These are phyloP conservation scores for Spea multiplicata DNA, from an alignment of 2,113 vertebrate genomes.

Conservation along the genomic window DNA sequence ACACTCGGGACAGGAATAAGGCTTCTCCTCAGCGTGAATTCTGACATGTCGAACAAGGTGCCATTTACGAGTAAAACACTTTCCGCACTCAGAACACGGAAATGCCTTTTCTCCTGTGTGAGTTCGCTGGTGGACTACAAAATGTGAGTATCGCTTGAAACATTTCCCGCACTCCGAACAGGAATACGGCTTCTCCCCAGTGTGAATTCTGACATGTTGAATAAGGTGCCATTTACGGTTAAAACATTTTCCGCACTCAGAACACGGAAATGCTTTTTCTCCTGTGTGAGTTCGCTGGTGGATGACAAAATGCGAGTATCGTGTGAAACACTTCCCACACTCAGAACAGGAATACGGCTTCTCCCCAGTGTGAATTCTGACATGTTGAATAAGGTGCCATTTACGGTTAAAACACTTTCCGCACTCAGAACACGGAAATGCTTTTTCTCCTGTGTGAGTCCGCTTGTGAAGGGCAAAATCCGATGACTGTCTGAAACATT, in stretches of 20 bases:
- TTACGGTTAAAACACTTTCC: not conserved
- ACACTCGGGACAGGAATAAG: slow-evolving; percentile 53
- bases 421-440: not conserved
- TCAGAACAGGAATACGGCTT: slow-evolving; percentile 61
- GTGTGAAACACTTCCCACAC: slow-evolving; percentile 58
- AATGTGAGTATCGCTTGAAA: slow-evolving; percentile 49
- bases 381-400: not conserved
- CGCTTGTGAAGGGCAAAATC: not conserved
- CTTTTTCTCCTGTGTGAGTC: not conserved
- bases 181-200: too few relatives aligned
- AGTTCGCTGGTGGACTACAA: slow-evolving; percentile 57
- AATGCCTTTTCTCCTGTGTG: slow-evolving; percentile 60
- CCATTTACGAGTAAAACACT: too few relatives aligned
- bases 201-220: slow-evolving; percentile 1
- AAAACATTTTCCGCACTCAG: slow-evolving; percentile 58
- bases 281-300: slow-evolving; percentile 61
- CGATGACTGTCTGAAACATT: not conserved
- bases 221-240: slow-evolving; percentile 54
- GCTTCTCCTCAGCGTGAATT: slow-evolving; percentile 56
- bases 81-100: slow-evolving; percentile 14
- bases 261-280: slow-evolving; percentile 58
- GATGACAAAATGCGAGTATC: slow-evolving; percentile 56
- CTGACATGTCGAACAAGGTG: slow-evolving; percentile 27
- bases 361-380: slow-evolving; percentile 49
- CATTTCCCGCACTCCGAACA: too few relatives aligned